Evolutionary conservation across 2,888 invertebrate genomes (phyloP).

Genomic region (Griposia aprilina): DNA sequence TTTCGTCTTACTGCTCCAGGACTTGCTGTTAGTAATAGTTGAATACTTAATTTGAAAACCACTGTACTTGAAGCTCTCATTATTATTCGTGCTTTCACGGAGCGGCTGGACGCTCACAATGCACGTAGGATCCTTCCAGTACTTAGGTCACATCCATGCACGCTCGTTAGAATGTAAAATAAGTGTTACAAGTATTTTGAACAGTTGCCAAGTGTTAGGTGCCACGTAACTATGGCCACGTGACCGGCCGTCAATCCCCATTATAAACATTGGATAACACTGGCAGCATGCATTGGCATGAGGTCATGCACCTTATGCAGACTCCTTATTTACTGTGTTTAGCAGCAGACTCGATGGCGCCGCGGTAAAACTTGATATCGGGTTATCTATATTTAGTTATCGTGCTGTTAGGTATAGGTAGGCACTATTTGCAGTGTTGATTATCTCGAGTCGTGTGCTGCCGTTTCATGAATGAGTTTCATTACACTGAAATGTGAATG

Average conservation of each 20-base stretch:
- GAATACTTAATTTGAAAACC: slow-evolving; percentile 43
- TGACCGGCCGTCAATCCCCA: slow-evolving; percentile 77
- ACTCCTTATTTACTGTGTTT: slow-evolving; percentile 74
- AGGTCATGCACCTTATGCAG: slow-evolving; percentile 84
- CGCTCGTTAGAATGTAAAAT: slow-evolving; percentile 82
- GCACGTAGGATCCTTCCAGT: slow-evolving; percentile 80
- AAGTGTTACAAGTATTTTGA: slow-evolving; percentile 82
- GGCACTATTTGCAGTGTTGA: slow-evolving; percentile 73
- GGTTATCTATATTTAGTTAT: slow-evolving; percentile 82
- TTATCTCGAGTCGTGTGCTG: slow-evolving; percentile 72
- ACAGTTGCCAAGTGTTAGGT: slow-evolving; percentile 81
- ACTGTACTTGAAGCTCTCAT: slow-evolving; percentile 67
- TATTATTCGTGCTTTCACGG: slow-evolving; percentile 73
- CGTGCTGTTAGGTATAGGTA: slow-evolving; percentile 66
- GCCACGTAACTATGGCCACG: slow-evolving; percentile 79
- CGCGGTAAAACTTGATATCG: slow-evolving; percentile 77
- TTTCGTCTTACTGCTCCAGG: slow-evolving; percentile 21
- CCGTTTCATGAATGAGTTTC: slow-evolving; percentile 79
- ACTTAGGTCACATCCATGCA: slow-evolving; percentile 80
- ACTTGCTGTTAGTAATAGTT: slow-evolving; percentile 25
- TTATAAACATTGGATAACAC: slow-evolving; percentile 85
- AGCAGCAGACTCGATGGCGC: slow-evolving; percentile 82
- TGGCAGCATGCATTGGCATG: slow-evolving; percentile 74
- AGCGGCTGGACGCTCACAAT: slow-evolving; percentile 68
- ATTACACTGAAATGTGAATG: slow-evolving; percentile 76